These are phyloP conservation scores for Euplagia quadripunctaria DNA, from an alignment of 2,888 invertebrate species.

Conservation along the genomic window DNA sequence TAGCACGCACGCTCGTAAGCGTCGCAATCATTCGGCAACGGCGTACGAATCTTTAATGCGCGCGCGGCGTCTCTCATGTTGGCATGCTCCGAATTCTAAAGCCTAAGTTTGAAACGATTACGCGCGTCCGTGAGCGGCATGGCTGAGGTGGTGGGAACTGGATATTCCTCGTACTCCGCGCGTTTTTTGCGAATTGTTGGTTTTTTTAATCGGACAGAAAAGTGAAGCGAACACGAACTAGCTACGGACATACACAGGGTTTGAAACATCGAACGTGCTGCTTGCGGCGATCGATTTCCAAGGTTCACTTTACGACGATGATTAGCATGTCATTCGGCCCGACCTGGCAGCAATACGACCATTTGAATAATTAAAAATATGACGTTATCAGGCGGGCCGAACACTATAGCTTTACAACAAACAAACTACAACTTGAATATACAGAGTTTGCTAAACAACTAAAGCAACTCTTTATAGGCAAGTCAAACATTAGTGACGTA, in stretches of 20 bases:
- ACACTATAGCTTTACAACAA: constrained; percentile 25
- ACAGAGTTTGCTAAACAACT: constrained; percentile 13
- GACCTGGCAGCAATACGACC: constrained; percentile 17
- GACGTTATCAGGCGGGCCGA: constrained; percentile 33
- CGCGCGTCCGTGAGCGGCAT: constrained; percentile 80
- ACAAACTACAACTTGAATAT: constrained; percentile 24
- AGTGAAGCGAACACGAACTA: constrained; percentile 82
- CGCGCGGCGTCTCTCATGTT: constrained; percentile 71
- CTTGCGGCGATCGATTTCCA: constrained; percentile 70
- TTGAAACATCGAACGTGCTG: constrained; percentile 57
- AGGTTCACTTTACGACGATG: constrained; percentile 51
- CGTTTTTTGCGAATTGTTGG: constrained; percentile 53
- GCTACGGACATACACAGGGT: constrained; percentile 72
- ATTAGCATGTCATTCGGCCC: constrained; percentile 29
- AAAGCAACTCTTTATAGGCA: constrained; percentile 17
- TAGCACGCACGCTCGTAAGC: constrained; percentile 70
- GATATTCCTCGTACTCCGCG: constrained; percentile 76
- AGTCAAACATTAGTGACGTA: constrained; percentile 59
- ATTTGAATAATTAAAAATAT: not conserved
- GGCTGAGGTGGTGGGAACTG: constrained; percentile 73
- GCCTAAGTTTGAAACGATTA: constrained; percentile 70
- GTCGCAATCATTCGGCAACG: constrained; percentile 65
- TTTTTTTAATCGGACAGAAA: constrained; percentile 57
- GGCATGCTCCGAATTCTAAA: constrained; percentile 69
- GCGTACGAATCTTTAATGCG: constrained; percentile 67